Evolutionary conservation across 1,140 invertebrate genomes (phyloP), one percentile per base, ranked within the genome.

Genomic region (Lethrus apterus): DNA sequence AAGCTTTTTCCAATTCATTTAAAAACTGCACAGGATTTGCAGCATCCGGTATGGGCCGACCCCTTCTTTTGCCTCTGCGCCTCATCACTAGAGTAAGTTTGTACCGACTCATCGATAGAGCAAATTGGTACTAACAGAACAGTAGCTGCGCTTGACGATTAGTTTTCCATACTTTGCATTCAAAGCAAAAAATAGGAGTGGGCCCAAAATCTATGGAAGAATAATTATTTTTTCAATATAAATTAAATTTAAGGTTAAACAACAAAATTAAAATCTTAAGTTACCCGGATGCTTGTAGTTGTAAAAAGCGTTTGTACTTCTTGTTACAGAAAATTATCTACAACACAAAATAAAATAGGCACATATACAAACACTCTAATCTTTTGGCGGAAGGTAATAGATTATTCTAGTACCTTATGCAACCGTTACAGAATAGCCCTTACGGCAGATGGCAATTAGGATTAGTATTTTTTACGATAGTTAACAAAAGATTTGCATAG

Each of bases 21-120:
- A 72, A 55, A 26, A 71, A 57, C 19, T 67, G 61, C 24, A 44
- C 46, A 33, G 48, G 30, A 58, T 69, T 62, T 58, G 71, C 62
- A 63, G 70, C 70, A 73, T 72, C 71, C 67, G 71, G 71, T 64
- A 68, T 65, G 66, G 68, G 68, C 66, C 58, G 70, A 69, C 68
- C 70, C 53, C 57, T 55, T 48, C 35, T 44, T 41, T 48, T 54
- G 48, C 44, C 32, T 21, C 46, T 43, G 19, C 21, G 45, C 30
- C 34, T 34, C 45, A 47, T 47, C 19, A 11, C 35, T 30, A n/a
- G n/a, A n/a, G n/a, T n/a, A n/a, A n/a, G n/a, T n/a, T n/a, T n/a
- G n/a, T n/a, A n/a, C n/a, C n/a, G 10, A 40, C n/a, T n/a, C 14
- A 36, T 7, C 34, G 18, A 24, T 40, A 13, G 5, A 9, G 20